Conservation (phyloP, 2,888 invertebrate genomes). For the Apotomis turbidana region DNA sequence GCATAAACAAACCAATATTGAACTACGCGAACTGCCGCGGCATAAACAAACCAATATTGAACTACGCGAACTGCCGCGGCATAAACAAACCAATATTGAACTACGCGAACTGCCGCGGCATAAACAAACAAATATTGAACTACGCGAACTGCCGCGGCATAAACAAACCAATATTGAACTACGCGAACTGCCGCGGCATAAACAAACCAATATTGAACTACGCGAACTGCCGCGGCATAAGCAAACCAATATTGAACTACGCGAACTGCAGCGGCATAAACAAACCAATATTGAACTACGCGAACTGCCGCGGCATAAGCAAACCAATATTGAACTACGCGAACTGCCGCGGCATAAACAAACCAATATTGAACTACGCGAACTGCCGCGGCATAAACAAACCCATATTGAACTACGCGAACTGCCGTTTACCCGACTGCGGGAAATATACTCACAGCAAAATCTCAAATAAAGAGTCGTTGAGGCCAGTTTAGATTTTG, state of each 20-base stretch:
- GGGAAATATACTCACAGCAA: background rate
- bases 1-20: too few relatives aligned
- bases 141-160: background rate
- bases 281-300: conserved; percentile 11
- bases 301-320: background rate
- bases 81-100: too few relatives aligned
- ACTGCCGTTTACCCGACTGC: background rate
- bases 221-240: background rate
- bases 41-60: too few relatives aligned
- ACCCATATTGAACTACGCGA: background rate
- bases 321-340: conserved; percentile 11
- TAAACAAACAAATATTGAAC: too few relatives aligned
- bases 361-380: conserved; percentile 11
- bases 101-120: background rate
- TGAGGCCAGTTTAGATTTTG: background rate
- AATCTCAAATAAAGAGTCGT: background rate
- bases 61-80: background rate
- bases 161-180: too few relatives aligned
- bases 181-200: background rate
- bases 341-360: background rate
- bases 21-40: background rate
- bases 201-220: conserved; percentile 13
- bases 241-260: conserved; percentile 10
- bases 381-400: background rate
- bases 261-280: background rate